Percentiles rank a stretch among this genome's conserved stretches.
These are phyloP conservation scores for Hydrotaea diabolus DNA, from an alignment of 2,888 invertebrate genomes.

Conservation along the genomic window DNA sequence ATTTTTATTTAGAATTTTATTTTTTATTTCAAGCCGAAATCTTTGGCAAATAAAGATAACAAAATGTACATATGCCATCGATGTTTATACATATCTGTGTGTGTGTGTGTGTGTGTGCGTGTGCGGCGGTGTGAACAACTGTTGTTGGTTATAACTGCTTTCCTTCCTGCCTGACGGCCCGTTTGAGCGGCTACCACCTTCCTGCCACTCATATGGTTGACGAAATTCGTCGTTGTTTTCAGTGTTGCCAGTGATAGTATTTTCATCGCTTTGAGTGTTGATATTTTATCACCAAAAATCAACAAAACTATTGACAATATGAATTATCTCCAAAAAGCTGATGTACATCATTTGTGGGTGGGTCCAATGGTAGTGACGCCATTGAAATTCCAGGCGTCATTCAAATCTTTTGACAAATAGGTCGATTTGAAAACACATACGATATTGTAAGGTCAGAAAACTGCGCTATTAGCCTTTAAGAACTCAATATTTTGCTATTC, in stretches of 20 bases:
- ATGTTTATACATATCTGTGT: neutral
- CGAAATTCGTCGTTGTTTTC: slow-evolving; percentile 14
- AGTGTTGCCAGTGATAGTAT: neutral
- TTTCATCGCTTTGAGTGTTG: neutral
- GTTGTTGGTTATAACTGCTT: slow-evolving; percentile 46
- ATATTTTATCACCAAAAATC: too few relatives aligned
- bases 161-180: slow-evolving; percentile 46
- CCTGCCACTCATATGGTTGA: slow-evolving; percentile 33
- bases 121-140: neutral
- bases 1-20: neutral
- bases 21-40: neutral
- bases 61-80: slow-evolving; percentile 3
- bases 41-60: neutral
- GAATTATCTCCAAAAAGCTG: too few relatives aligned
- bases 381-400: too few relatives aligned
- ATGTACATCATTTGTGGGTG: too few relatives aligned
- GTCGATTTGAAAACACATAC: too few relatives aligned
- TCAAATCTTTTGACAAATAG: too few relatives aligned
- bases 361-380: too few relatives aligned
- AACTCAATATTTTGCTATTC: too few relatives aligned
- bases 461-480: too few relatives aligned
- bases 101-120: neutral
- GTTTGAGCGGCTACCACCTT: neutral
- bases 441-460: too few relatives aligned
- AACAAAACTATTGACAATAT: too few relatives aligned